A percentile compares a stretch with the other conserved stretches of the same genome.
Conservation (phyloP, 2,797 vertebrate species). For the Enoplosus armatus region DNA sequence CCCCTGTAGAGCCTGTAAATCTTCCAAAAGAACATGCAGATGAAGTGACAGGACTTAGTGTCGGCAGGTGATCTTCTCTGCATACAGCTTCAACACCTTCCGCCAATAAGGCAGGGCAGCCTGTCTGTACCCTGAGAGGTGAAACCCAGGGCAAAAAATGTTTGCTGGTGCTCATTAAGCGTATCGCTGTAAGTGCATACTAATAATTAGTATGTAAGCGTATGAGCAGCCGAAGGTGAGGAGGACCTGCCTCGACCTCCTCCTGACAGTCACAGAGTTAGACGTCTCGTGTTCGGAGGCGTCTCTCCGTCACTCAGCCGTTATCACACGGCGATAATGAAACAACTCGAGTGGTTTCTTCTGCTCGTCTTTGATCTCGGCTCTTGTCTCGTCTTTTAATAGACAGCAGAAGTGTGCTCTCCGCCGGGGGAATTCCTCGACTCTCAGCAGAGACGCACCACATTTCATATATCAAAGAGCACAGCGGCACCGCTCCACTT, state of each 20-base stretch:
- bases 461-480: conserved; percentile 70
- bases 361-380: conserved; percentile 49
- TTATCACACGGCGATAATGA: conserved; percentile 33
- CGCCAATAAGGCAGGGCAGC: too few species aligned
- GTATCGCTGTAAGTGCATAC: not conserved
- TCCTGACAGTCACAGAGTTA: not conserved
- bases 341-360: conserved; percentile 17
- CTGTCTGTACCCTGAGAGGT: not conserved
- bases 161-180: not conserved
- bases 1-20: too few species aligned
- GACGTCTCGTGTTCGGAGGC: not conserved
- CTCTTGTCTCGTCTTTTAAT: conserved; percentile 57
- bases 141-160: not conserved
- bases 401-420: conserved; percentile 63
- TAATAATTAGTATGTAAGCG: too few species aligned
- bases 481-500: conserved; percentile 40
- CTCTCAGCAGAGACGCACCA: conserved; percentile 56
- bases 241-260: not conserved
- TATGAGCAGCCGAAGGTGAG: too few species aligned
- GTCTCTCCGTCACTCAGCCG: not conserved
- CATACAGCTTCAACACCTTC: too few species aligned
- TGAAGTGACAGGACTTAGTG: too few species aligned
- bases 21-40: too few species aligned
- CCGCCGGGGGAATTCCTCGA: conserved; percentile 49
- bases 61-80: too few species aligned